Conservation (phyloP, 2,113 vertebrate genomes). For the Platycercus adscitus region DNA sequence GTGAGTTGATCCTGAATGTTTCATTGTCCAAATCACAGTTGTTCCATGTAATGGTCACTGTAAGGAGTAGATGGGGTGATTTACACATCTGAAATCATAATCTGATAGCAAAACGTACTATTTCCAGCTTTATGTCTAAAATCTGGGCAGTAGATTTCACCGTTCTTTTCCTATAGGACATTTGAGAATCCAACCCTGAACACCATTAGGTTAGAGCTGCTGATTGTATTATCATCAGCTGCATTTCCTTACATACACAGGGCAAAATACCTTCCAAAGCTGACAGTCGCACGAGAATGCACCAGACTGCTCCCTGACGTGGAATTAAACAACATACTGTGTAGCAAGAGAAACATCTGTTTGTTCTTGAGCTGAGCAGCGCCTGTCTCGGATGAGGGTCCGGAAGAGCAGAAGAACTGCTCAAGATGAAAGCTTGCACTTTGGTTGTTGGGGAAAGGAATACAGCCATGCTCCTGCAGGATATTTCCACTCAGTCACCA, state of each 20-base stretch:
- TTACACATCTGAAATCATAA: not conserved
- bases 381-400: not conserved
- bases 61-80: not conserved
- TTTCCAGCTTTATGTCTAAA: not conserved
- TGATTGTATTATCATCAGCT: not conserved
- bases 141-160: not conserved
- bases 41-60: not conserved
- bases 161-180: not conserved
- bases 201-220: not conserved
- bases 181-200: not conserved
- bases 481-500: not conserved
- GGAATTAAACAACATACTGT: constrained; percentile 47
- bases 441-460: constrained; percentile 5
- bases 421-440: constrained; percentile 13
- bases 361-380: constrained; percentile 43
- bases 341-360: constrained; percentile 48
- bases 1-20: not conserved
- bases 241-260: not conserved
- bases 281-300: constrained; percentile 7
- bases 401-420: not conserved
- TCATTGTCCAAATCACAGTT: not conserved
- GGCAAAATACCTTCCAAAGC: not conserved
- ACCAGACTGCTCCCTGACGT: constrained; percentile 11
- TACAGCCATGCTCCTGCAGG: not conserved
- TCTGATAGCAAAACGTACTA: not conserved